A percentile compares a stretch with the other conserved stretches of the same genome.
phyloP scores from a whole-genome alignment of 2,888 invertebrate species.

The Masnerella sp. region DNA sequence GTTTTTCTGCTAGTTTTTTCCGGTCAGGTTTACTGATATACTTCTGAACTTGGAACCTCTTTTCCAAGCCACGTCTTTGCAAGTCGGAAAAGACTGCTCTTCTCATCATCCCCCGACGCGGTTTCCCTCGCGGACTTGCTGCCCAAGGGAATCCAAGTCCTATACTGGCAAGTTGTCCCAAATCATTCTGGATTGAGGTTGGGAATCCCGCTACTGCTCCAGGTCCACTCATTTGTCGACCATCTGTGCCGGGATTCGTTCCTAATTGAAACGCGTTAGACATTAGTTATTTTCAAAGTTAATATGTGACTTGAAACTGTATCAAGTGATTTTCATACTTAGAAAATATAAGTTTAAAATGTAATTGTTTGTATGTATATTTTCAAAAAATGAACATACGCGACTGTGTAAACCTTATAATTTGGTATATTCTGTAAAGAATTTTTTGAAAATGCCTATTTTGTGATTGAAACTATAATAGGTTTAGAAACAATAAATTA shows the following conservation, averaged over 20 bases:
- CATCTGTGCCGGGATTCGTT: constrained; percentile 78
- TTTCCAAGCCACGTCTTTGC: constrained; percentile 96
- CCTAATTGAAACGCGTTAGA: too few relatives aligned
- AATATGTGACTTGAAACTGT: too few relatives aligned
- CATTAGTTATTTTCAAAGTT: too few relatives aligned
- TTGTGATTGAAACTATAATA: too few relatives aligned
- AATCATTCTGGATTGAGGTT: constrained; percentile 70
- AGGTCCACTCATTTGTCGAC: constrained; percentile 74
- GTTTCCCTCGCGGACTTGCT: constrained; percentile 93
- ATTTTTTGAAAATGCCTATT: too few relatives aligned
- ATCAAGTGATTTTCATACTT: too few relatives aligned
- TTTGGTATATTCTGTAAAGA: too few relatives aligned
- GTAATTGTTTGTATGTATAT: too few relatives aligned
- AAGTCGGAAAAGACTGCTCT: constrained; percentile 98
- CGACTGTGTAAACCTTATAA: too few relatives aligned
- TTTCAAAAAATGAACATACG: too few relatives aligned
- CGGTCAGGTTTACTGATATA: constrained; percentile 99
- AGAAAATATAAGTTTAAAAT: too few relatives aligned
- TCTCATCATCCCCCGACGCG: constrained; percentile 97
- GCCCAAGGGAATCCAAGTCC: constrained; percentile 90
- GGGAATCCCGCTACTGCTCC: constrained; percentile 71
- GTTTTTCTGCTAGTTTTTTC: constrained; percentile 96
- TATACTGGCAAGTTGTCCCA: constrained; percentile 75
- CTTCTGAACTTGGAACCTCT: constrained; percentile 97
- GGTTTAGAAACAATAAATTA: too few relatives aligned